Base-by-base conservation (phyloP, 2,888 invertebrate genomes). In the Amphimallon solstitiale region DNA sequence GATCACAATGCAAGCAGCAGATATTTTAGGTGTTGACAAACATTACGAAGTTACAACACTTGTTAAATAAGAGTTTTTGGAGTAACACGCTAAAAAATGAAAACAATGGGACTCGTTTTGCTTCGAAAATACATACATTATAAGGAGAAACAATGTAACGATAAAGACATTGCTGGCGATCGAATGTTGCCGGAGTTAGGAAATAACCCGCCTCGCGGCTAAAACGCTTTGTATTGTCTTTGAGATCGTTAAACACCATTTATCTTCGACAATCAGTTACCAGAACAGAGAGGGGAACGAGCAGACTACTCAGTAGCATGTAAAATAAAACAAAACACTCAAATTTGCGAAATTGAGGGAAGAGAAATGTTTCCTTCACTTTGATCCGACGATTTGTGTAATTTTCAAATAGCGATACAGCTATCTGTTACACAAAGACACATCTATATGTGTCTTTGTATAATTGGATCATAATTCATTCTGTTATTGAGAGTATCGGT, bases 221-320 rank as follows among this genome's bases (percentile, higher is more conserved):
- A 59, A 59, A 59, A 43, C 56, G 43, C 34, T 59, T 59, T 43
- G 29, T 59, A 59, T 59, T 59, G 56, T 59, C 56, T 59, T 14
- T 14, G 43, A 43, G 56, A 43, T 59, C 56, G 29, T 59, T 59
- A 59, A 59, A 43, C 56, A 59, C 56, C 56, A 59, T 59, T 59
- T 59, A 59, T 59, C 56, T 59, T 59, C 43, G 43, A 38, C 56
- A 59, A 59, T 43, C 56, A 56, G 40, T 56, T 40, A 14, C 40
- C 14, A 43, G 56, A 59, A 59, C 56, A 59, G 43, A 59, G n/a
- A 29, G 29, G n/a, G 9, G 29, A 29, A 29, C 6, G 29, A 45
- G 17, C 56, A 29, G 56, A 29, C 34, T 43, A 59, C 56, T 59
- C 43, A 29, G 29, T 45, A 59, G 34, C 29, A 29, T 43, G 43